These are phyloP conservation scores for Henicopernis longicauda DNA, from an alignment of 2,113 vertebrate genomes.

Conservation along the genomic window DNA sequence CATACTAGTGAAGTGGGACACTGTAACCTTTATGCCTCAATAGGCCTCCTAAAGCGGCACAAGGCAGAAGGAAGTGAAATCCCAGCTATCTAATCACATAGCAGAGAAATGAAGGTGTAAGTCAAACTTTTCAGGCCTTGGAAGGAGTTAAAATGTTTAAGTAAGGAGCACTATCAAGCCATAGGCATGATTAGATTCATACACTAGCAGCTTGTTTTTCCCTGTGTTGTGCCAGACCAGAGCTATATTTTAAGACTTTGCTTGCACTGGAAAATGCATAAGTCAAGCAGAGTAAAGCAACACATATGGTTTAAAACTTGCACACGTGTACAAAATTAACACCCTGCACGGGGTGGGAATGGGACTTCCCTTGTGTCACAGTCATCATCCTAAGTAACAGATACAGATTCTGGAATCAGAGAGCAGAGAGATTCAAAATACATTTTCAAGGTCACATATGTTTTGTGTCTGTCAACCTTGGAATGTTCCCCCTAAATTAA, in stretches of 20 bases:
- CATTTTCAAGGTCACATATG: background rate
- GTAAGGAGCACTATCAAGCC: background rate
- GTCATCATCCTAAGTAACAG: background rate
- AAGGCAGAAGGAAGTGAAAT: conserved; percentile 17
- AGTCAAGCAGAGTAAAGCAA: background rate
- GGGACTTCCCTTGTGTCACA: background rate
- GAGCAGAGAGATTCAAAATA: background rate
- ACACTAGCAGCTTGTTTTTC: background rate
- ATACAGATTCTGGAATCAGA: background rate
- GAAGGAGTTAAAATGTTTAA: background rate
- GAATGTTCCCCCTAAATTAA: conserved; percentile 2
- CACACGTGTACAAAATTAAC: background rate
- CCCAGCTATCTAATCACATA: background rate
- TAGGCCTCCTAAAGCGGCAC: background rate
- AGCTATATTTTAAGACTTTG: background rate
- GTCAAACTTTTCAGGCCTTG: background rate
- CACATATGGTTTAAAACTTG: background rate
- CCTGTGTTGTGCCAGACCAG: background rate
- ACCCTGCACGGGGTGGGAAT: background rate
- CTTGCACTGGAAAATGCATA: background rate
- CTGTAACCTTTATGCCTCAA: background rate
- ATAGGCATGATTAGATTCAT: background rate
- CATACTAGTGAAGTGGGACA: background rate
- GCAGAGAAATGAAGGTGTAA: background rate
- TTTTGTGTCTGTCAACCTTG: conserved; percentile 6